These are phyloP conservation scores for Parapsyche elsis DNA, from an alignment of 1,140 invertebrate species.

Conservation along the genomic window DNA sequence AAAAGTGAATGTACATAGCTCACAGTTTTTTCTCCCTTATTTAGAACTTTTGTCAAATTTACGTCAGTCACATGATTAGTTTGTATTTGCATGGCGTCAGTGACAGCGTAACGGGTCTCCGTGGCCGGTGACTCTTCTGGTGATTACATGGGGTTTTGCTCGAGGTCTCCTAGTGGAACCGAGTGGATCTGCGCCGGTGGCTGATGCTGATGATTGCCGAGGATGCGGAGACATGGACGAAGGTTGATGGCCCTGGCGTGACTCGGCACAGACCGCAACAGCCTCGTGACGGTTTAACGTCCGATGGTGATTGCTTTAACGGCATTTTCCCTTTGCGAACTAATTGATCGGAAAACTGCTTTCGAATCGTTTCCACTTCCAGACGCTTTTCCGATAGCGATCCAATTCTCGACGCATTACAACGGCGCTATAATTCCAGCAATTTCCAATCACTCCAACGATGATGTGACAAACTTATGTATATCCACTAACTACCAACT, in stretches of 20 bases:
- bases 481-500: too few relatives aligned
- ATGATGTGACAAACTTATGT: neutral
- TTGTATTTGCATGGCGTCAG: too few relatives aligned
- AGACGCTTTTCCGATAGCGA: neutral
- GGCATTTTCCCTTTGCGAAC: slow-evolving; percentile 4
- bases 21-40: too few relatives aligned
- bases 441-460: neutral
- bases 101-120: neutral
- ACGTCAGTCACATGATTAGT: too few relatives aligned
- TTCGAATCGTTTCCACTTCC: neutral
- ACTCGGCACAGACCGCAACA: slow-evolving; percentile 17
- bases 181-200: slow-evolving; percentile 45
- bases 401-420: neutral
- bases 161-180: slow-evolving; percentile 42
- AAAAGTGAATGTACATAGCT: too few relatives aligned
- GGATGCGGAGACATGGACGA: slow-evolving; percentile 27
- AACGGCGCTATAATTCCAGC: neutral
- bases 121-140: slow-evolving; percentile 29
- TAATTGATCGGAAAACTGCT: neutral
- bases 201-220: slow-evolving; percentile 41
- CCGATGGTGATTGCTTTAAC: slow-evolving; percentile 23
- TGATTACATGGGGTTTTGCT: slow-evolving; percentile 23
- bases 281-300: slow-evolving; percentile 19
- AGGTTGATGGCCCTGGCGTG: slow-evolving; percentile 39
- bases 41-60: too few relatives aligned